Evolutionary conservation across 2,888 invertebrate species (phyloP), one percentile per base, ranked within the genome.

Genomic region (Diadromus collaris): DNA sequence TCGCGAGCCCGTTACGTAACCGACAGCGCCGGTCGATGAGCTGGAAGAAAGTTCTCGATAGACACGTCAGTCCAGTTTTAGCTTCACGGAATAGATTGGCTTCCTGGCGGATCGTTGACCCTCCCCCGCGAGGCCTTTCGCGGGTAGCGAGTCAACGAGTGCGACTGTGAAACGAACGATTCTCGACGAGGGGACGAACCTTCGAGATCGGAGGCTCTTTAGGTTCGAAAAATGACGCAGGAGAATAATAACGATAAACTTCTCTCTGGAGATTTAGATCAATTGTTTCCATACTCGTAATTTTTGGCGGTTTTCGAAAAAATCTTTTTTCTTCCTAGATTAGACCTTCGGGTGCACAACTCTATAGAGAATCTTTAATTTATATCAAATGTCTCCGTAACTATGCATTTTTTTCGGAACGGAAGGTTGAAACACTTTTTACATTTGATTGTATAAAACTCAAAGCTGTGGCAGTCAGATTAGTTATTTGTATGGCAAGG

Each of bases 31-130:
- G 76, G 67, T 76, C 75, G 80, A 81, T 80, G 74, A 78, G 77
- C 76, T 76, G 79, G 63, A 76, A 74, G 74, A 82, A 78, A 77
- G 76, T 78, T 80, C 60, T 44, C 54, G 32, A 58, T 75, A 78
- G 64, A 79, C 64, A 71, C 71, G 79, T 81, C 79, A 82, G 76
- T 79, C 74, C 76, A 81, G 78, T 80, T 82, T 76, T 72, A 78
- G 78, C 77, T 76, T 75, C 78, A 74, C 76, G 65, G 74, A 81
- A 76, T 80, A 81, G 81, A 81, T 78, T 81, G 77, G 79, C 70
- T 79, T 82, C 75, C 69, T 73, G 75, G 74, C 64, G 78, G 82
- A 80, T 81, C 81, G 75, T 81, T 82, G 82, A 82, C 79, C 82
- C 69, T 63, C 69, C 69, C 65, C 69, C 56, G 61, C 71, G 67